Evolutionary conservation across 2,797 vertebrate genomes (phyloP).

Genomic region (Xerus rutilus): DNA sequence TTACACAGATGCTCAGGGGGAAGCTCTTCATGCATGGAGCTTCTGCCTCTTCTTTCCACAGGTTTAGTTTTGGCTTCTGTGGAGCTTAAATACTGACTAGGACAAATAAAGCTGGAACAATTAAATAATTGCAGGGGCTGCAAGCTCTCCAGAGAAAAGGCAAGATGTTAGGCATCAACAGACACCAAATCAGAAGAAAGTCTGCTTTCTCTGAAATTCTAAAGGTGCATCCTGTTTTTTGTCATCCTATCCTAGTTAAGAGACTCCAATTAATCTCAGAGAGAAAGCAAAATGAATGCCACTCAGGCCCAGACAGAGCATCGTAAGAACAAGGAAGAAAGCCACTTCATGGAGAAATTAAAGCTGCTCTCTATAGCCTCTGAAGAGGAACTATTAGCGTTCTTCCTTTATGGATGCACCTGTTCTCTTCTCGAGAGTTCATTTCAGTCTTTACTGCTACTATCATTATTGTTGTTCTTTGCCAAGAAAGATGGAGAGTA

Average conservation of each 20-base stretch:
- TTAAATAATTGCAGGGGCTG: slow-evolving; percentile 42
- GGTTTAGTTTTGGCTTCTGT: not conserved
- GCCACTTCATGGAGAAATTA: slow-evolving; percentile 73
- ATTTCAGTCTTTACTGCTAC: slow-evolving; percentile 70
- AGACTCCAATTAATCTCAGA: slow-evolving; percentile 47
- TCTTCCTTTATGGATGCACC: slow-evolving; percentile 62
- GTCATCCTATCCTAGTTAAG: slow-evolving; percentile 29
- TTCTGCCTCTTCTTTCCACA: not conserved
- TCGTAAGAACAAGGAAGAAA: slow-evolving; percentile 61
- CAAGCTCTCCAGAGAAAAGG: not conserved
- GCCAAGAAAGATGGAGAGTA: slow-evolving; percentile 55
- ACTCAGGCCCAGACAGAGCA: slow-evolving; percentile 44
- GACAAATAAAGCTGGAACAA: not conserved
- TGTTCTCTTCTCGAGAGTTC: slow-evolving; percentile 55
- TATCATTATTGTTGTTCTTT: slow-evolving; percentile 57
- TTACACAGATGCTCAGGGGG: not conserved
- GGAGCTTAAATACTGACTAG: not conserved
- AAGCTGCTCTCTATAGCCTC: slow-evolving; percentile 68
- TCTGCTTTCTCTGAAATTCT: slow-evolving; percentile 43
- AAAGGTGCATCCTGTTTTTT: slow-evolving; percentile 42
- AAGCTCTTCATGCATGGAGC: not conserved
- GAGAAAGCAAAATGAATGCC: slow-evolving; percentile 72
- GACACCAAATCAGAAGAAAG: not conserved
- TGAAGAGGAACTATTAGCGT: slow-evolving; percentile 56
- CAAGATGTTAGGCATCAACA: not conserved